Conservation (phyloP, 2,113 vertebrate species). For the Euleptes europaea region DNA sequence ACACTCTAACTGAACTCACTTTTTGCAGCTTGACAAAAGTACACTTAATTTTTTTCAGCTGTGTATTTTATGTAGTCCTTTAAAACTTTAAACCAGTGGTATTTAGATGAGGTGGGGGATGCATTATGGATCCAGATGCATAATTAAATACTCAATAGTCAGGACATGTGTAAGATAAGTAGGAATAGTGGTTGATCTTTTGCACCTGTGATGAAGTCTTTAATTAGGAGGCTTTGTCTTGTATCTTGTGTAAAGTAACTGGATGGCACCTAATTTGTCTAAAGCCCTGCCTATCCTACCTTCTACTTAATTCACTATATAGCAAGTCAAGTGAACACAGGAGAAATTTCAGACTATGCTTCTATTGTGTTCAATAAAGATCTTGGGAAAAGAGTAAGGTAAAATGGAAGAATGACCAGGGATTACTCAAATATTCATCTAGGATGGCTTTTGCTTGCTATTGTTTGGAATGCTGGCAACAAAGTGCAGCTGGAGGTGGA, state of each 20-base stretch:
- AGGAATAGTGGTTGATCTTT: neutral
- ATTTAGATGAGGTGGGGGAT: neutral
- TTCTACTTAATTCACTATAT: too few species aligned
- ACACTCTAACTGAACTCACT: neutral
- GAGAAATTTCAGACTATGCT: neutral
- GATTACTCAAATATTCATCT: slow-evolving; percentile 3
- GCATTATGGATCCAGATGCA: neutral
- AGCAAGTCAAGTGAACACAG: neutral
- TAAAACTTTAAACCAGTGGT: neutral
- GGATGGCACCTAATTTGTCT: neutral
- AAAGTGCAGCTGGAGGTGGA: slow-evolving; percentile 24
- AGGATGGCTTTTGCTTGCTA: slow-evolving; percentile 11
- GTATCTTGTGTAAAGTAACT: neutral
- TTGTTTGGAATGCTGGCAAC: neutral
- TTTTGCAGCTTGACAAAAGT: neutral
- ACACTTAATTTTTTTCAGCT: neutral
- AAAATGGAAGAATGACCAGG: slow-evolving; percentile 1
- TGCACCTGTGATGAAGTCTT: neutral
- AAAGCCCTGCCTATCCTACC: neutral
- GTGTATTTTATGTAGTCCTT: neutral
- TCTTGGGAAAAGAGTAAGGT: slow-evolving; percentile 6
- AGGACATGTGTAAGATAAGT: neutral
- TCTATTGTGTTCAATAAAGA: neutral
- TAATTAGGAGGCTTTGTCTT: neutral
- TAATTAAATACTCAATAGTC: neutral